A percentile compares a stretch with the other conserved stretches of the same genome.
phyloP scores from a whole-genome alignment of 1,140 invertebrate species.

The Bombus pyrosoma region DNA sequence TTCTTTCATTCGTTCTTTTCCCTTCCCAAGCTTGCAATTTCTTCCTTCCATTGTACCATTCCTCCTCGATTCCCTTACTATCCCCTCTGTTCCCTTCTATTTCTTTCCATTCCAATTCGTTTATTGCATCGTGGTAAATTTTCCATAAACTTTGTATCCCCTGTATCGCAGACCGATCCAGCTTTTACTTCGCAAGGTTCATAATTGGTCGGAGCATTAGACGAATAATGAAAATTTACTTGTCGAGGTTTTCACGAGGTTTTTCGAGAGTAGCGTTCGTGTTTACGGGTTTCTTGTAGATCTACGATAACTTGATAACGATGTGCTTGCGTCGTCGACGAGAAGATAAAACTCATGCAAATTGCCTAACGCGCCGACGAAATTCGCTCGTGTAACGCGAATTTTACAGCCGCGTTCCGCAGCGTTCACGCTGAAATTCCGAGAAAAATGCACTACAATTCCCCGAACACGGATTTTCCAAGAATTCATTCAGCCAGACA shows the following conservation, averaged over 20 bases:
- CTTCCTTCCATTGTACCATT: no score
- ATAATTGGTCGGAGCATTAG: background rate
- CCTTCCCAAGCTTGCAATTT: no score
- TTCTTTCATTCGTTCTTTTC: background rate
- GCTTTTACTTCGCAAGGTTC: background rate
- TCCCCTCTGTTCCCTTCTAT: background rate
- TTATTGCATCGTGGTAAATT: background rate
- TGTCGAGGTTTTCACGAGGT: background rate
- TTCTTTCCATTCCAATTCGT: background rate
- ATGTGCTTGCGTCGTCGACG: background rate
- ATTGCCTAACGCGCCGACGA: conserved; percentile 5
- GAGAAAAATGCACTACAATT: background rate
- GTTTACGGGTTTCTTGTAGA: conserved; percentile 21
- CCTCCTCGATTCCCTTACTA: no score
- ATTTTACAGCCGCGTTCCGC: background rate
- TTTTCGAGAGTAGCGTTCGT: background rate
- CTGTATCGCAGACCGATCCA: background rate
- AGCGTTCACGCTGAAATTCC: background rate
- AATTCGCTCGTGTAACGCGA: background rate
- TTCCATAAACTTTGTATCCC: background rate
- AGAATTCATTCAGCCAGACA: background rate
- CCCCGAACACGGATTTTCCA: background rate
- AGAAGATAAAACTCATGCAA: conserved; percentile 16
- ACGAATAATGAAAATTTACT: background rate
- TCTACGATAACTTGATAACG: conserved; percentile 35